Evolutionary conservation across 2,888 invertebrate genomes (phyloP).

Genomic region (Poecilus cupreus): DNA sequence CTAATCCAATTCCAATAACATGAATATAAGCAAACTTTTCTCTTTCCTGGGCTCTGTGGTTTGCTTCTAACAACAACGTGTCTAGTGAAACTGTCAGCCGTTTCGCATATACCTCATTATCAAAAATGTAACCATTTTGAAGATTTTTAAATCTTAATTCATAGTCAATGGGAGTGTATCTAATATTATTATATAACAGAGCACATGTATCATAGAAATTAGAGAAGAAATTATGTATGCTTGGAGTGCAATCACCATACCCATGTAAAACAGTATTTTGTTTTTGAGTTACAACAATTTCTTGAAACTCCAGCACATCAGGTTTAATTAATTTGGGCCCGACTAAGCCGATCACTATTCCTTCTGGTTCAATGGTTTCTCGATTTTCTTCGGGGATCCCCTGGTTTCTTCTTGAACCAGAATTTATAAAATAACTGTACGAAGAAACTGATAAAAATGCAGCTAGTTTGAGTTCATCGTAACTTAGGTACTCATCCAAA

Average conservation of each 20-base stretch:
- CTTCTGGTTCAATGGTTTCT: slow-evolving; percentile 70
- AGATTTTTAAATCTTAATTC: slow-evolving; percentile 9
- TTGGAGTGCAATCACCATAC: slow-evolving; percentile 67
- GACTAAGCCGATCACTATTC: slow-evolving; percentile 74
- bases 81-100: slow-evolving; percentile 69
- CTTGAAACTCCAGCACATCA: slow-evolving; percentile 75
- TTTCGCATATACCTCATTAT: slow-evolving; percentile 70
- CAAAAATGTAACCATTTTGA: slow-evolving; percentile 66
- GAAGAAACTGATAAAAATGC: slow-evolving; percentile 77
- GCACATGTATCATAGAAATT: slow-evolving; percentile 65
- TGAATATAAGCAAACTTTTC: slow-evolving; percentile 71
- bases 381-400: slow-evolving; percentile 74
- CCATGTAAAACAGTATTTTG: slow-evolving; percentile 71
- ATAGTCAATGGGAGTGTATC: slow-evolving; percentile 40
- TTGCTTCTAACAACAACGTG: slow-evolving; percentile 71
- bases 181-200: slow-evolving; percentile 56
- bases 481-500: slow-evolving; percentile 77
- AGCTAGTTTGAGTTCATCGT: slow-evolving; percentile 80
- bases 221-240: slow-evolving; percentile 66
- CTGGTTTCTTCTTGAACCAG: slow-evolving; percentile 75
- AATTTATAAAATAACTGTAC: slow-evolving; percentile 77
- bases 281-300: slow-evolving; percentile 71
- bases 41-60: slow-evolving; percentile 69
- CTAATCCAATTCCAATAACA: slow-evolving; percentile 68
- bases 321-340: slow-evolving; percentile 74